These are phyloP conservation scores for Heliornis fulica DNA, from an alignment of 2,113 vertebrate genomes.

Conservation along the genomic window DNA sequence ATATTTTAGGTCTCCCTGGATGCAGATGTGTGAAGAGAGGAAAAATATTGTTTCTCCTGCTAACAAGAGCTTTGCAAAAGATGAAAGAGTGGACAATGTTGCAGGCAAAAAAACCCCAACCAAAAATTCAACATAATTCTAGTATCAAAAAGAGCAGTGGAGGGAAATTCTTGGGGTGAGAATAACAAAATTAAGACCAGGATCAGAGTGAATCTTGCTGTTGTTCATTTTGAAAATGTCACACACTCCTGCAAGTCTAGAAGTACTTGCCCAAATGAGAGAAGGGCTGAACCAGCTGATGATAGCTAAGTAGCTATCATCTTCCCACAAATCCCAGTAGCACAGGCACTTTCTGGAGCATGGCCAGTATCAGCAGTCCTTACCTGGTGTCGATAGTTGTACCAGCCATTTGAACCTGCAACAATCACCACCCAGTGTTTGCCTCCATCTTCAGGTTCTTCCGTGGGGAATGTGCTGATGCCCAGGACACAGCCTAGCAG, in stretches of 20 bases:
- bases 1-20: background rate
- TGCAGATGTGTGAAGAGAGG: background rate
- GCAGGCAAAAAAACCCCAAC: background rate
- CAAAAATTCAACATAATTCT: too few species aligned
- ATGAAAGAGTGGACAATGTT: background rate
- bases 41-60: background rate
- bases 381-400: constrained; percentile 97
- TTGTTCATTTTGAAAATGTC: background rate
- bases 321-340: rapidly evolving
- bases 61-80: background rate
- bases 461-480: constrained; percentile 39
- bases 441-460: constrained; percentile 74
- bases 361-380: background rate
- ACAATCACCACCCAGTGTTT: constrained; percentile 97
- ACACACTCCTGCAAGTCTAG: background rate
- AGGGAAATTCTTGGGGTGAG: background rate
- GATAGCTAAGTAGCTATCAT: background rate
- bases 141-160: background rate
- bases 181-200: background rate
- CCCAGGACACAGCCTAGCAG: constrained; percentile 72
- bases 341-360: background rate
- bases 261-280: background rate
- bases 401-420: constrained; percentile 91
- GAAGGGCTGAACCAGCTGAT: background rate
- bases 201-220: background rate